These are phyloP conservation scores for Antheraea yamamai DNA, from an alignment of 2,888 invertebrate genomes.

Conservation along the genomic window DNA sequence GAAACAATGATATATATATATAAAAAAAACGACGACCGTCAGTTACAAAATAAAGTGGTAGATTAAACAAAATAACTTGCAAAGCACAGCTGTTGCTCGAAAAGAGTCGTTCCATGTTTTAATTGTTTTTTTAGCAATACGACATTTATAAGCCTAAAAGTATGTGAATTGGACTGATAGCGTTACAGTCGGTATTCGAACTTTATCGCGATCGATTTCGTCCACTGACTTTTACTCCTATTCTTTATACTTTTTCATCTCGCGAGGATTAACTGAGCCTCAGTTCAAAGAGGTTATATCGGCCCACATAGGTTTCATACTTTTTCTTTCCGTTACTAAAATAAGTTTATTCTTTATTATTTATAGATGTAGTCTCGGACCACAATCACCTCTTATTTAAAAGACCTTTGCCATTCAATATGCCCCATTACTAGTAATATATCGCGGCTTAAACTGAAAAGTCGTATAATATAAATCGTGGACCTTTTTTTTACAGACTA, in stretches of 20 bases:
- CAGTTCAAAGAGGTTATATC: slow-evolving; percentile 49
- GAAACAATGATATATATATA: too few relatives aligned
- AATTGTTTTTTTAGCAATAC: neutral
- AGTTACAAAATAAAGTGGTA: neutral
- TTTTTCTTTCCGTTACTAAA: neutral
- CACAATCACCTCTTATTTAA: neutral
- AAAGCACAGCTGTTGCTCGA: neutral
- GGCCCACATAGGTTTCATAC: slow-evolving; percentile 53
- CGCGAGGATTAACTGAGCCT: slow-evolving; percentile 72
- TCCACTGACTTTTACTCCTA: slow-evolving; percentile 59
- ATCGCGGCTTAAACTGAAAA: too few relatives aligned
- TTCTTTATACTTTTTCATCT: slow-evolving; percentile 76
- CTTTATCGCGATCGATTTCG: slow-evolving; percentile 64
- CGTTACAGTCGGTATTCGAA: slow-evolving; percentile 56
- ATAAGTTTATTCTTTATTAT: neutral
- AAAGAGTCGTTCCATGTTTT: neutral
- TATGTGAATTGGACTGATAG: slow-evolving; percentile 37
- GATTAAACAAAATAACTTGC: neutral
- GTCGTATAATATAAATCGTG: too few relatives aligned
- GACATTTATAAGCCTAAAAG: slow-evolving; percentile 24
- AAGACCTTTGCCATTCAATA: neutral
- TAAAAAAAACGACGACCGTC: neutral
- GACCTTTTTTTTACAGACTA: too few relatives aligned
- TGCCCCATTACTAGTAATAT: too few relatives aligned
- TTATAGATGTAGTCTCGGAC: neutral